Percentiles rank a stretch among this genome's conserved stretches.
phyloP scores from a whole-genome alignment of 2,797 vertebrate genomes.

The Xiphorhynchus erythropygius region DNA sequence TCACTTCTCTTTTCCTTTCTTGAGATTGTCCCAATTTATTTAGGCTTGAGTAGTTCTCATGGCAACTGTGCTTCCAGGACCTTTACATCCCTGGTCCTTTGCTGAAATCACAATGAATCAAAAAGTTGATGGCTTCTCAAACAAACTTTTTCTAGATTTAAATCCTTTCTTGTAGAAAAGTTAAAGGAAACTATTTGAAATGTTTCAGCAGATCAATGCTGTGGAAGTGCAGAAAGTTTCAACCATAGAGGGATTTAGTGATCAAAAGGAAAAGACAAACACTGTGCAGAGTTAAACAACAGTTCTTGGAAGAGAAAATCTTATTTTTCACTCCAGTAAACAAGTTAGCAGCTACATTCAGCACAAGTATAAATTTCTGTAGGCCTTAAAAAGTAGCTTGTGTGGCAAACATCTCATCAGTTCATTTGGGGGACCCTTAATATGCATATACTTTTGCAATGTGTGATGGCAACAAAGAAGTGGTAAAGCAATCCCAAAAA shows the following conservation, averaged over 20 bases:
- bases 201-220: neutral
- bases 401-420: neutral
- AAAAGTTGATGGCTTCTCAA: neutral
- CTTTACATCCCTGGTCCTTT: neutral
- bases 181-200: neutral
- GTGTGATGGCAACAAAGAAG: neutral
- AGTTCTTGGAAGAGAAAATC: neutral
- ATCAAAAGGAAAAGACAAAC: neutral
- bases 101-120: neutral
- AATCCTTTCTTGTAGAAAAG: neutral
- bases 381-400: neutral
- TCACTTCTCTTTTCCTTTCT: neutral
- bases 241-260: neutral
- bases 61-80: neutral
- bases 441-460: neutral
- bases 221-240: neutral
- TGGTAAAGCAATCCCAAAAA: neutral
- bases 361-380: neutral
- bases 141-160: neutral
- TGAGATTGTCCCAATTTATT: neutral
- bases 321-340: constrained; percentile 2
- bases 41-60: neutral
- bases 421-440: neutral
- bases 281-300: neutral
- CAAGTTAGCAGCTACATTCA: neutral